Evolutionary conservation across 2,797 vertebrate species (phyloP), one percentile per base, ranked within the genome.

Genomic region (Sphenopsis melanotis): DNA sequence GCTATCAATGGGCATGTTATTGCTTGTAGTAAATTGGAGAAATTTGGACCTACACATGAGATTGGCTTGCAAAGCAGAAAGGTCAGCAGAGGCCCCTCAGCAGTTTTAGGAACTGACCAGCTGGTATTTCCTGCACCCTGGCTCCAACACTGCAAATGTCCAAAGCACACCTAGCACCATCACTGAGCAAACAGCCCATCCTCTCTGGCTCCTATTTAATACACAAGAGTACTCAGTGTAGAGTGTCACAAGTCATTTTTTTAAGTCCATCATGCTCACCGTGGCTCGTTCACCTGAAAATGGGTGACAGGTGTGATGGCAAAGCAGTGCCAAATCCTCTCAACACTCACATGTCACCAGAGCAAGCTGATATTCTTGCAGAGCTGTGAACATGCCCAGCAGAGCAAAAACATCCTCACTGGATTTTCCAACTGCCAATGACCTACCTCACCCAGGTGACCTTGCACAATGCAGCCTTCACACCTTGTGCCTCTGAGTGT

Each of bases 11-110:
- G 76, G 68, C 50, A 7, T 32, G 44, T 93, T 97, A 96, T 90
- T 97, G 96, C 97, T 95, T 76, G 82, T 53, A 53, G 71, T 50
- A 30, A 30, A 71, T 3, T 11, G 49, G 76, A 64, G 46, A n/a
- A 17, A 52, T 70, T 15, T 15, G 77, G 68, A 68, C 75, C 39
- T 82, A 76, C 27, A 15, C 15, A 12, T 19, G 29, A 82, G 44
- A 65, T 34, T 22, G 2, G 8, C 52, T 72, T 42, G 78, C 81
- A 57, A 91, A 93, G 52, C 53, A 76, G 80, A 44, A 36, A 59
- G 85, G 64, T 66, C 64, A 83, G 30, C 77, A 42, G 44, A 27
- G 59, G 70, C 36, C 52, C 61, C 55, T 37, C 29, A 70, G 72
- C 30, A n/a, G 59, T 30, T 82, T 39, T 41, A 46, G 57, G 55